These are phyloP conservation scores for Mugil cephalus DNA, from an alignment of 2,113 vertebrate genomes.

Conservation along the genomic window DNA sequence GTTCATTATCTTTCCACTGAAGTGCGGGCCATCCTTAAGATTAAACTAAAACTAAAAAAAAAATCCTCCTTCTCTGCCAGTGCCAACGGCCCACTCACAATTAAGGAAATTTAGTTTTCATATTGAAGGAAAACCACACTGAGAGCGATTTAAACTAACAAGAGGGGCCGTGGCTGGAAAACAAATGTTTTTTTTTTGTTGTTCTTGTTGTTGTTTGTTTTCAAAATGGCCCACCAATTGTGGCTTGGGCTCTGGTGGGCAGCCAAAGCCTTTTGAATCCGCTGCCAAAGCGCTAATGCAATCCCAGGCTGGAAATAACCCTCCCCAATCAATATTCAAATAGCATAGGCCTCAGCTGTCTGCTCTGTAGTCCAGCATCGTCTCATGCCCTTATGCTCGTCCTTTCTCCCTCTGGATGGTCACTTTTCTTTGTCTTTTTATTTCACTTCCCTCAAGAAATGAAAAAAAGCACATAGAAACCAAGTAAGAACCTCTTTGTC, in stretches of 20 bases:
- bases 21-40: slow-evolving; percentile 25
- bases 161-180: slow-evolving; percentile 39
- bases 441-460: background rate
- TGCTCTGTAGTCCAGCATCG: slow-evolving; percentile 1
- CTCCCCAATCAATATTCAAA: slow-evolving; percentile 68
- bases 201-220: slow-evolving; percentile 59
- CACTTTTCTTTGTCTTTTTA: slow-evolving; percentile 1
- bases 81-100: slow-evolving; percentile 41
- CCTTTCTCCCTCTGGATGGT: slow-evolving; percentile 11
- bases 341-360: slow-evolving; percentile 50
- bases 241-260: slow-evolving; percentile 43
- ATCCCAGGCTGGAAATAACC: slow-evolving; percentile 60
- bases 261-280: slow-evolving; percentile 64
- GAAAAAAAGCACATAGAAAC: too few relatives aligned
- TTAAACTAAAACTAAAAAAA: slow-evolving; percentile 7
- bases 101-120: slow-evolving; percentile 28
- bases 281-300: slow-evolving; percentile 70
- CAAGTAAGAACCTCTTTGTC: too few relatives aligned
- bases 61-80: background rate
- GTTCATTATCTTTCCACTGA: slow-evolving; percentile 36
- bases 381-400: slow-evolving; percentile 27
- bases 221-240: slow-evolving; percentile 51
- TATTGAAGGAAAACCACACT: slow-evolving; percentile 13
- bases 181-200: too few relatives aligned
- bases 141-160: slow-evolving; percentile 41